A percentile compares a stretch with the other conserved stretches of the same genome.
Conservation (phyloP, 2,888 invertebrate genomes). For the Drosophila helvetica region DNA sequence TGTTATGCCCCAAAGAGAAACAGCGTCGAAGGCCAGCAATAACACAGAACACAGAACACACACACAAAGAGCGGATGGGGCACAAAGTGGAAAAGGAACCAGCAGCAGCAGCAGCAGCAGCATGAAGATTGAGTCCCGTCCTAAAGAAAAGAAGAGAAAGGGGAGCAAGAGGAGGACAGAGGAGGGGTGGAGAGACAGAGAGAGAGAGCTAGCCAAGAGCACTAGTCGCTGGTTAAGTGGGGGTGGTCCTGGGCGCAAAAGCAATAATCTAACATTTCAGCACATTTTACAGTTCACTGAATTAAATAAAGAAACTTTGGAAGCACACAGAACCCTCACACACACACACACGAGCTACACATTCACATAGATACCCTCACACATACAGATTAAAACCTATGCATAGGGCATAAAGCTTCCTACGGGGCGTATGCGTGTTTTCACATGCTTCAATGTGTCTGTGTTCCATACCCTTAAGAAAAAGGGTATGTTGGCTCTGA, state of each 20-base stretch:
- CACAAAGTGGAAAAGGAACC: slow-evolving; percentile 46
- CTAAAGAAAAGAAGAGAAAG: slow-evolving; percentile 16
- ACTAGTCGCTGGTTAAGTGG: slow-evolving; percentile 53
- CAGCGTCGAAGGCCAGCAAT: slow-evolving; percentile 48
- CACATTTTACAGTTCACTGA: slow-evolving; percentile 77
- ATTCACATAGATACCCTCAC: slow-evolving; percentile 9
- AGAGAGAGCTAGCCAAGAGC: slow-evolving; percentile 48
- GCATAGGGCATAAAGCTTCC: slow-evolving; percentile 44
- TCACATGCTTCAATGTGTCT: slow-evolving; percentile 32
- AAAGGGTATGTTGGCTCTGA: not conserved
- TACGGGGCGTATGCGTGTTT: slow-evolving; percentile 50
- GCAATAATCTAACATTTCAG: slow-evolving; percentile 77
- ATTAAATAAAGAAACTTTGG: slow-evolving; percentile 78
- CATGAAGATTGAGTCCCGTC: not conserved
- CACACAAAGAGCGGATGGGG: slow-evolving; percentile 20
- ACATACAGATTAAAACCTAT: slow-evolving; percentile 48
- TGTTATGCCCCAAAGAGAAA: slow-evolving; percentile 62
- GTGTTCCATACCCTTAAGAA: slow-evolving; percentile 12
- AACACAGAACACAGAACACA: slow-evolving; percentile 25
- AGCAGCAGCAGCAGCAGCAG: not conserved
- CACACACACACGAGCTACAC: slow-evolving; percentile 25
- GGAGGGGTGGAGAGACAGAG: not conserved
- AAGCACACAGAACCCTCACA: slow-evolving; percentile 20
- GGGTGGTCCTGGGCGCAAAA: slow-evolving; percentile 46
- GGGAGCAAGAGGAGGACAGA: slow-evolving; percentile 25